phyloP scores from a whole-genome alignment of 2,113 vertebrate species.

The Stigmatopora argus region DNA sequence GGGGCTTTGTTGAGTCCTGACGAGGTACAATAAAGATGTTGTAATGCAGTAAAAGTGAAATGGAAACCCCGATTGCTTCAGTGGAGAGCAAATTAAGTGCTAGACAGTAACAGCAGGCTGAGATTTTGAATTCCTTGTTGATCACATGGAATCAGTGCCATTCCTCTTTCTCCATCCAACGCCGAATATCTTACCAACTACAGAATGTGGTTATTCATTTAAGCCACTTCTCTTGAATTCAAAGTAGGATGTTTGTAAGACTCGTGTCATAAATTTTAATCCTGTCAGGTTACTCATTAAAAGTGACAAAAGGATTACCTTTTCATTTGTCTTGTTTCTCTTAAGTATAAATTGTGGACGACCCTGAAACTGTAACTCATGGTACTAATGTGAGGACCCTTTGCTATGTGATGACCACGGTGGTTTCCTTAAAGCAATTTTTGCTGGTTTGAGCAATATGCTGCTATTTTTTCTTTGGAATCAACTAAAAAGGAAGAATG shows the following conservation, averaged over 20 bases:
- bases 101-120: conserved; percentile 30
- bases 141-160: conserved; percentile 47
- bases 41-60: conserved; percentile 47
- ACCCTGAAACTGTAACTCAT: too few species aligned
- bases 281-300: conserved; percentile 4
- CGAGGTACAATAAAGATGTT: conserved; percentile 52
- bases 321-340: conserved; percentile 1
- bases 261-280: conserved; percentile 8
- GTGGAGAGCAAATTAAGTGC: conserved; percentile 30
- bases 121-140: conserved; percentile 38
- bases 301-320: conserved; percentile 8
- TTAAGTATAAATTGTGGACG: not conserved
- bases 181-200: conserved; percentile 21
- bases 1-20: conserved; percentile 28
- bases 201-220: conserved; percentile 33
- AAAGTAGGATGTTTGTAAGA: conserved; percentile 17
- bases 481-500: conserved; percentile 33
- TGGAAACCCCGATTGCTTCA: conserved; percentile 41
- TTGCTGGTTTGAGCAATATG: conserved; percentile 21
- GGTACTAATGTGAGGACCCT: not conserved
- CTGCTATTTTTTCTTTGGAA: conserved; percentile 4
- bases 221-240: conserved; percentile 25
- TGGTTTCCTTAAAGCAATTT: conserved; percentile 37
- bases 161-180: conserved; percentile 27
- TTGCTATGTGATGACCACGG: conserved; percentile 32